Evolutionary conservation across 2,888 invertebrate genomes (phyloP).

Genomic region (Aphidoletes aphidimyza): DNA sequence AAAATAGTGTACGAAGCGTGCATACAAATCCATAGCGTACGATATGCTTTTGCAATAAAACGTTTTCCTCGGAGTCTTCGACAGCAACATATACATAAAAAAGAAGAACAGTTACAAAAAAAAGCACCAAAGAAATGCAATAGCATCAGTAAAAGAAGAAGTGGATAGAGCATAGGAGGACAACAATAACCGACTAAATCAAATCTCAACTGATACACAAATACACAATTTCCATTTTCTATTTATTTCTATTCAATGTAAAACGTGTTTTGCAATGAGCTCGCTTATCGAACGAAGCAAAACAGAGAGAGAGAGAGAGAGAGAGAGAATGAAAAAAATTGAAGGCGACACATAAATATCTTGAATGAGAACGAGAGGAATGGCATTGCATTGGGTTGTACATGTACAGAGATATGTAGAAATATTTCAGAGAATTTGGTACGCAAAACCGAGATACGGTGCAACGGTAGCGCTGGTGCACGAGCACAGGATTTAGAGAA

Average conservation of each 20-base stretch:
- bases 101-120: background rate
- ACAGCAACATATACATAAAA: background rate
- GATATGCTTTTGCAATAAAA: background rate
- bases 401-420: background rate
- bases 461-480: background rate
- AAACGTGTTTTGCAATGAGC: slow-evolving; percentile 48
- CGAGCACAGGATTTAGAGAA: background rate
- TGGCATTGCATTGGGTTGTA: background rate
- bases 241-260: slow-evolving; percentile 36
- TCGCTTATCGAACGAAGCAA: slow-evolving; percentile 12
- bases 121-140: background rate
- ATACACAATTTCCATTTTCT: slow-evolving; percentile 50
- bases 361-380: background rate
- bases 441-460: background rate
- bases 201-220: slow-evolving; percentile 35
- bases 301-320: too few species aligned
- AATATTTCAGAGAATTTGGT: background rate
- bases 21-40: background rate
- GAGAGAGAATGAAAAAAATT: too few species aligned
- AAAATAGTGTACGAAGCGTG: background rate
- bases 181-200: slow-evolving; percentile 50
- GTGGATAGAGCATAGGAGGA: background rate
- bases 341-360: slow-evolving; percentile 47
- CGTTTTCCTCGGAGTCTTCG: background rate
- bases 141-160: background rate